Evolutionary conservation across 2,113 vertebrate species (phyloP), one percentile per base, ranked within the genome.

Genomic region (Dipodomys merriami): DNA sequence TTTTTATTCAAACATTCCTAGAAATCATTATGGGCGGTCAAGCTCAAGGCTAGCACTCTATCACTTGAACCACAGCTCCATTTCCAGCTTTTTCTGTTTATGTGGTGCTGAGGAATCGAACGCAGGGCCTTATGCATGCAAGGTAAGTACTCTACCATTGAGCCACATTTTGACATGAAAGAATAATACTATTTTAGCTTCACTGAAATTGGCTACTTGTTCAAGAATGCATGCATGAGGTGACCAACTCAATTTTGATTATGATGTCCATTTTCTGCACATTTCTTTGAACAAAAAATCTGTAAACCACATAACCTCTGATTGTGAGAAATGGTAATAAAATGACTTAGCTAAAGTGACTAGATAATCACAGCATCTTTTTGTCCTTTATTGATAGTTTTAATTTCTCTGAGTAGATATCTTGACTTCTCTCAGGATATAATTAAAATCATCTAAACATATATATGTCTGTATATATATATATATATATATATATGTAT

Each of bases 341-440:
- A 83, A 83, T 39, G 39, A 12, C 1, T 39, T 39, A 39, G 39
- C 39, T 39, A 74, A 57, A 53, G 20, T 69, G 0, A 39, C 2
- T 86, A 46, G 78, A 78, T 60, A 84, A 27, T 57, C 15, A 57
- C 53, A 85, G 89, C 82, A 72, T 10, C 69, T 88, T 90, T 71
- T 77, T 29, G 65, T 57, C 18, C 12, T 68, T 88, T 69, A 29
- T 46, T 71, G 11, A 18, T 68, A 15, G 9, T 77, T n/a, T 27
- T 78, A 33, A 29, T 33, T 73, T 89, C 35, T 11, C n/a, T 82
- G 30, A 73, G 5, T 79, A 6, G 6, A 3, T 25, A 1, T 11
- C 8, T 44, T 23, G 10, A 3, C 8, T 72, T 53, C 67, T 71
- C 83, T 64, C 12, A 91, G 39, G 77, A 85, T 35, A 88, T 53